Conservation (phyloP, 2,113 vertebrate genomes). For the Chionis minor region DNA sequence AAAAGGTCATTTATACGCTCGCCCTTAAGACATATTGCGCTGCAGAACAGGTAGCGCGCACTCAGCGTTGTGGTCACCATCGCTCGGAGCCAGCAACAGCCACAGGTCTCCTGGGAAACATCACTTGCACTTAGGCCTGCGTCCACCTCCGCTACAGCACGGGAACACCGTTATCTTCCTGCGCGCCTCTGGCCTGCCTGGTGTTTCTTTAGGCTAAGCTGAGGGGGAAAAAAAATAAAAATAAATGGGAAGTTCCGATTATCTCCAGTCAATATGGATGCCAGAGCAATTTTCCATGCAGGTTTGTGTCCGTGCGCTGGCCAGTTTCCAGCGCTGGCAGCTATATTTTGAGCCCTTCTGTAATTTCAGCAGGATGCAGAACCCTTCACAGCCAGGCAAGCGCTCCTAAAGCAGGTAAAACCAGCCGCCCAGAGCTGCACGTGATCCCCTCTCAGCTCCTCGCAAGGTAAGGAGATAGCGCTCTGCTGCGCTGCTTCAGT, state of each 20-base stretch:
- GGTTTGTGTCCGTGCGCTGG: background rate
- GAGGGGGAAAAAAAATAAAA: background rate
- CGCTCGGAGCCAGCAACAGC: background rate
- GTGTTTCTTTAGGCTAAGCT: background rate
- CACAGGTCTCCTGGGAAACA: background rate
- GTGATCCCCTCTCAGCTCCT: background rate
- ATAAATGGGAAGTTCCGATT: background rate
- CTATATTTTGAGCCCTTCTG: conserved; percentile 32
- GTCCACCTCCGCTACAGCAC: background rate
- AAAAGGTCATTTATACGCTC: background rate
- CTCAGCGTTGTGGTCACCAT: background rate
- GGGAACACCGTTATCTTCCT: background rate
- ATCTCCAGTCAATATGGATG: background rate
- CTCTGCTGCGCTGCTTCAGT: background rate
- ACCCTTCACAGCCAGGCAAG: background rate
- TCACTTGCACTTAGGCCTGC: background rate
- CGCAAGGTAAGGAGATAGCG: background rate
- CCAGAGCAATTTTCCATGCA: background rate
- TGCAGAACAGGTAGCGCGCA: background rate
- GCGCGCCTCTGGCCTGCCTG: background rate
- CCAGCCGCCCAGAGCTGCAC: background rate
- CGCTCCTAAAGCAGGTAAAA: background rate
- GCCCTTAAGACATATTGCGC: background rate
- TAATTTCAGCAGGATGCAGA: conserved; percentile 42
- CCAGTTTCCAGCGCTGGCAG: background rate